Conservation (phyloP, 2,113 vertebrate genomes). For the Dromas ardeola region DNA sequence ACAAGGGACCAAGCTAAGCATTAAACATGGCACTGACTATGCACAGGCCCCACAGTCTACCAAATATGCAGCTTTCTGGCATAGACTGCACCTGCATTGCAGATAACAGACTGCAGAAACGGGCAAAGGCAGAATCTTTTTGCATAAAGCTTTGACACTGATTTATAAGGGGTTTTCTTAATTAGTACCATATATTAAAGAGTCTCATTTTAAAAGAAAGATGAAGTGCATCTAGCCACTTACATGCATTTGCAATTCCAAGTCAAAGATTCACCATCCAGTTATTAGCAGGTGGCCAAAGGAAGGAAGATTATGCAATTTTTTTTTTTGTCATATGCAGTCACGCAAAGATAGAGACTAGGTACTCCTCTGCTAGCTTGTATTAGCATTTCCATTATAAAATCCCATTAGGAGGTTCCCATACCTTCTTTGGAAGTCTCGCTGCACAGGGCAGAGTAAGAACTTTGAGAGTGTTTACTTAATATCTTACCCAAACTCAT, state of each 20-base stretch:
- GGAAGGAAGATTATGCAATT: background rate
- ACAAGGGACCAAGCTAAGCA: background rate
- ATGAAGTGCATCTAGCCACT: background rate
- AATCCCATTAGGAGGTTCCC: background rate
- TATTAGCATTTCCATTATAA: conserved; percentile 19
- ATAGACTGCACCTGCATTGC: background rate
- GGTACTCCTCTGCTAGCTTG: background rate
- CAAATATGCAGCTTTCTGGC: background rate
- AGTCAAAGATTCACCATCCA: background rate
- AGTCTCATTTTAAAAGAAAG: background rate
- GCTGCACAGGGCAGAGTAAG: background rate
- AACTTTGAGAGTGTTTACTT: background rate
- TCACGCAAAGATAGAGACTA: background rate
- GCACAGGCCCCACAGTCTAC: background rate
- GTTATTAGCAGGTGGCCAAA: background rate
- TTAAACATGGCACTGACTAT: background rate
- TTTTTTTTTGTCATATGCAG: background rate
- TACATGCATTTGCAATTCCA: background rate
- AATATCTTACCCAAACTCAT: background rate
- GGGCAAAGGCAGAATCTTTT: background rate
- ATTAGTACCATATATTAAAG: background rate
- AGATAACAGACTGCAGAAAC: background rate
- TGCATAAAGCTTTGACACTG: background rate
- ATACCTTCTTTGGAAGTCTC: background rate
- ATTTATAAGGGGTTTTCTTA: background rate